Evolutionary conservation across 2,888 invertebrate species (phyloP), one percentile per base, ranked within the genome.

Genomic region (Tortricodes alternella): DNA sequence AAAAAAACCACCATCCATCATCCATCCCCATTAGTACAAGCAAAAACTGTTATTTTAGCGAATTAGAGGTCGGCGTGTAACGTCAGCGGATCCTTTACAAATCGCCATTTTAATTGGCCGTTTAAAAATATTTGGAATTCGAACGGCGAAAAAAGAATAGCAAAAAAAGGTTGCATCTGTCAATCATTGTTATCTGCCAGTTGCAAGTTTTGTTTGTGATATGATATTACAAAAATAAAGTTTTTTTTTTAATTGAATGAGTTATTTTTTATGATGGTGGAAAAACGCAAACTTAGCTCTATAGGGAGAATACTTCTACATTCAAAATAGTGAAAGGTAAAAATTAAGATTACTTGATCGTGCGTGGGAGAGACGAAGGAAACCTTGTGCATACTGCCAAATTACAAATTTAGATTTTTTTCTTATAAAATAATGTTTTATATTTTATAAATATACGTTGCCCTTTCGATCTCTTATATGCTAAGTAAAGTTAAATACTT

Each of bases 81-180:
- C 64, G 74, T 77, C 80, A 70, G 74, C 71, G 73, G 72, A 73
- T 71, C 71, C 68, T 67, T 69, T 69, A 50, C 68, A 78, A 79
- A 79, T 80, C 73, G 78, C 76, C 73, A 74, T 78, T 83, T 78
- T 84, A 85, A 85, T 83, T 81, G 78, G 74, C 78, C 77, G 73
- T 76, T 77, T 82, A 80, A 75, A 78, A 78, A 62, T 66, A 75
- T 83, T 82, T 80, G 76, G 74, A 50, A 74, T 79, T 78, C 76
- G 70, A 80, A 80, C 79, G 76, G 72, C 62, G 67, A 74, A 74
- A 23, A 24, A 37, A 27, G 21, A 18, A n/a, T 35, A 43, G 43
- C 11, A 39, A 44, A 56, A 56, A 56, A 56, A 56, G 15, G 44
- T 44, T 44, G 56, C 56, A 50, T 56, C 56, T 56, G 56, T 56